Evolutionary conservation across 2,113 vertebrate genomes (phyloP).

Genomic region (Proteles cristata): DNA sequence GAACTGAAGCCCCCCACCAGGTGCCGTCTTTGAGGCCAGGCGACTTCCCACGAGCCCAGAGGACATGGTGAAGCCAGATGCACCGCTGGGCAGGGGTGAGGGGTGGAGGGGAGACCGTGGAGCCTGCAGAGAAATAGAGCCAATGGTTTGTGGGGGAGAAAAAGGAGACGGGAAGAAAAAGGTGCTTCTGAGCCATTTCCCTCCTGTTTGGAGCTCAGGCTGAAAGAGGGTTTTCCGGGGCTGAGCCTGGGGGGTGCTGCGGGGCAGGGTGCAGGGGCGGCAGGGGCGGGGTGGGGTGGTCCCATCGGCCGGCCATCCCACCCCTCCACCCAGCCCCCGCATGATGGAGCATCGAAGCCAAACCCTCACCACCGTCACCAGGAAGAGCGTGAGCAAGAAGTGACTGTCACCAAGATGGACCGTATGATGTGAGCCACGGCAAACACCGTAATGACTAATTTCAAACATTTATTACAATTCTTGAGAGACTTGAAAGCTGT

Average conservation of each 20-base stretch:
- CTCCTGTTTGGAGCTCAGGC: background rate
- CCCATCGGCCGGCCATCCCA: fast-evolving
- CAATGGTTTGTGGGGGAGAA: fast-evolving
- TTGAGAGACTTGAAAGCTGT: conserved; percentile 88
- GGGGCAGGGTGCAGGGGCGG: too few species aligned
- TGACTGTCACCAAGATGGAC: conserved; percentile 83
- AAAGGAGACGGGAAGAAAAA: too few species aligned
- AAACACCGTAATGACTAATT: conserved; percentile 89
- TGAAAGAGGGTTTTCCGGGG: background rate
- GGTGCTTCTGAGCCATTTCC: fast-evolving
- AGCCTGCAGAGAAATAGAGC: background rate
- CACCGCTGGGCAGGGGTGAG: fast-evolving
- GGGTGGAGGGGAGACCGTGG: too few species aligned
- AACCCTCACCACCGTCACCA: background rate
- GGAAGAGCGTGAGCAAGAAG: conserved; percentile 37
- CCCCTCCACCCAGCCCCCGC: background rate
- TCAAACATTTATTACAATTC: conserved; percentile 90
- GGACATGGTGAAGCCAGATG: background rate
- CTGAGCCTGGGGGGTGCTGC: background rate
- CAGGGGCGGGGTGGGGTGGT: too few species aligned
- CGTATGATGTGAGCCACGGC: conserved; percentile 83
- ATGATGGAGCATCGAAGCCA: conserved; percentile 85
- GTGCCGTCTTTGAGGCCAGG: fast-evolving
- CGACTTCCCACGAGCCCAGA: background rate
- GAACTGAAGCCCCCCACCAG: background rate